A percentile compares a stretch with the other conserved stretches of the same genome.
These are phyloP conservation scores for Pemphredon lugubris DNA, from an alignment of 2,888 invertebrate species.

Conservation along the genomic window DNA sequence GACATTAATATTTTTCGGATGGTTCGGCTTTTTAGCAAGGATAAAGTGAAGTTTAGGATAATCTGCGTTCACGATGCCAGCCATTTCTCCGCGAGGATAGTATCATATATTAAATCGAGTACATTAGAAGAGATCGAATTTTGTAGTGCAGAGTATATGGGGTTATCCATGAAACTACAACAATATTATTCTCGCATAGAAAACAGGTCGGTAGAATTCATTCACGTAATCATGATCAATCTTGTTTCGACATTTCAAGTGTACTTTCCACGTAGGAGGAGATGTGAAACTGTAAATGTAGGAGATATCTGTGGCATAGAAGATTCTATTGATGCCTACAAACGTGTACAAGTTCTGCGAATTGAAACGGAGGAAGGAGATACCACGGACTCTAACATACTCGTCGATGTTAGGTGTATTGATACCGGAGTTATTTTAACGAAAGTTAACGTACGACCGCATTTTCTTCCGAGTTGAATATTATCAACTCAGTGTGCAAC, in stretches of 20 bases:
- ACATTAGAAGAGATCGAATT: constrained; percentile 52
- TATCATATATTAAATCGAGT: constrained; percentile 79
- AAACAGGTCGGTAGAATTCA: constrained; percentile 64
- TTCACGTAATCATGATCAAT: too few relatives aligned
- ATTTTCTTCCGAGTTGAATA: constrained; percentile 2
- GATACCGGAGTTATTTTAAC: constrained; percentile 83
- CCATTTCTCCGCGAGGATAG: constrained; percentile 84
- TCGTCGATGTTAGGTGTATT: constrained; percentile 83
- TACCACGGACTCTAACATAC: constrained; percentile 61
- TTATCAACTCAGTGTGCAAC: too few relatives aligned
- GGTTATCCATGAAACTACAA: constrained; percentile 63
- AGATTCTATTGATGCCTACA: constrained; percentile 81
- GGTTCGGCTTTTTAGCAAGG: constrained; percentile 63
- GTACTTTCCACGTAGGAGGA: constrained; percentile 49
- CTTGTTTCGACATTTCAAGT: neutral
- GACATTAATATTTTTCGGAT: too few relatives aligned
- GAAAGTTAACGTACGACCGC: constrained; percentile 54
- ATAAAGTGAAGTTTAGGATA: constrained; percentile 69
- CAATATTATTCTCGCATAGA: constrained; percentile 63
- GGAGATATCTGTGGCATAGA: constrained; percentile 85
- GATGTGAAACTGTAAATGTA: constrained; percentile 73
- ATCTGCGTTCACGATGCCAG: constrained; percentile 83
- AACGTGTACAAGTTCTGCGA: constrained; percentile 83
- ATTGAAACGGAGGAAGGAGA: constrained; percentile 74
- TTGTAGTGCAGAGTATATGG: constrained; percentile 63